Conservation (phyloP, 2,888 invertebrate genomes). For the Himalopsyche kuldschensis region DNA sequence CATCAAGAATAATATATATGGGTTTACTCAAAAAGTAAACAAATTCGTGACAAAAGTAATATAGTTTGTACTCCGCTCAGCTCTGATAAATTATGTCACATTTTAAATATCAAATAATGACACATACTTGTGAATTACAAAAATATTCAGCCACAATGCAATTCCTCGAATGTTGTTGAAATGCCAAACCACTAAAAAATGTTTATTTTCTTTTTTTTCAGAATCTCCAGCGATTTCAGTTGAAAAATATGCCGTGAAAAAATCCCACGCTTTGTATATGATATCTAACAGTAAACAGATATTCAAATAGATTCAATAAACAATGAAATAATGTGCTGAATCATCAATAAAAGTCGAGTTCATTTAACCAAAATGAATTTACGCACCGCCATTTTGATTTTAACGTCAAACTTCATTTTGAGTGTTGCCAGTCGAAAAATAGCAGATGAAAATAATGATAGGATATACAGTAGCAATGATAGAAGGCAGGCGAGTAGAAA, state of each 20-base stretch:
- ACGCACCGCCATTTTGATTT: slow-evolving; percentile 11
- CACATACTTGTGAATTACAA: no score
- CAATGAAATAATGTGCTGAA: background rate
- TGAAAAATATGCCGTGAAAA: background rate
- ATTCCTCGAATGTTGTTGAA: background rate
- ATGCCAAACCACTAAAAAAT: background rate
- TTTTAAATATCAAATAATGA: background rate
- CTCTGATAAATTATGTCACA: background rate
- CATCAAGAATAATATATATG: no score
- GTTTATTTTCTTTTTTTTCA: background rate
- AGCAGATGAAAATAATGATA: slow-evolving; percentile 1
- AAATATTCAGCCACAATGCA: background rate
- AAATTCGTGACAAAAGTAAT: no score
- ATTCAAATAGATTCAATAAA: background rate
- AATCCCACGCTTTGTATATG: background rate
- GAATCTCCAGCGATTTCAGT: background rate
- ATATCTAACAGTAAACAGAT: background rate
- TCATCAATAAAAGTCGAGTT: background rate
- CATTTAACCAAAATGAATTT: slow-evolving; percentile 15
- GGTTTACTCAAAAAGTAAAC: no score
- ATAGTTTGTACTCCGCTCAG: no score
- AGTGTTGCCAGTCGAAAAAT: slow-evolving; percentile 7
- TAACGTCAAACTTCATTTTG: slow-evolving; percentile 16
- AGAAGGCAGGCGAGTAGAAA: background rate
- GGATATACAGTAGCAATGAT: background rate